Percentiles rank a stretch among this genome's conserved stretches.
phyloP scores from a whole-genome alignment of 2,797 vertebrate species.

The Pseudochirops corinnae region DNA sequence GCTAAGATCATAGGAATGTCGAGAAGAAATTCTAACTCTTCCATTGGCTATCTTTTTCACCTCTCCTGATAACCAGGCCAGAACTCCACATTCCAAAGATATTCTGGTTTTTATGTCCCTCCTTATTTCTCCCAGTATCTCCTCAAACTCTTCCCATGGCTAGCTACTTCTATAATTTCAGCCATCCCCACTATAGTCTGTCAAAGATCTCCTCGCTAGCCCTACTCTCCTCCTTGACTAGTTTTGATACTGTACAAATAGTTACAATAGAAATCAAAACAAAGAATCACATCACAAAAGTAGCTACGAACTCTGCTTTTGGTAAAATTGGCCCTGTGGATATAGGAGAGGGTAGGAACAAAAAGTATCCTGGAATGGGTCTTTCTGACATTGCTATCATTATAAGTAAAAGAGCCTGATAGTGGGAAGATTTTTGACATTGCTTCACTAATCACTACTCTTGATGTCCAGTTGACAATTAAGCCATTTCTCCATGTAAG shows the following conservation, averaged over 20 bases:
- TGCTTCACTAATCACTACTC: not conserved
- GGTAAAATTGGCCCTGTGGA: not conserved
- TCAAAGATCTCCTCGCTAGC: not conserved
- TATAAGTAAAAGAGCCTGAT: not conserved
- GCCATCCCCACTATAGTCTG: not conserved
- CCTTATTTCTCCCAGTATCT: not conserved
- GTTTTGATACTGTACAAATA: not conserved
- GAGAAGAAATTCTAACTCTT: not conserved
- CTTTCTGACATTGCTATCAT: not conserved
- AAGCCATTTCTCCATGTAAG: not conserved
- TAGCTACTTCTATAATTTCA: not conserved
- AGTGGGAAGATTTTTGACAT: not conserved
- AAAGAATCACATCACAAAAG: not conserved
- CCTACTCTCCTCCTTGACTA: not conserved
- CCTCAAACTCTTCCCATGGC: not conserved
- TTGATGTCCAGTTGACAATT: not conserved
- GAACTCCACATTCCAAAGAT: not conserved
- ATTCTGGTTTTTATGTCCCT: not conserved
- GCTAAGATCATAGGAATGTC: slow-evolving; percentile 18
- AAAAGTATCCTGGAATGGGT: not conserved
- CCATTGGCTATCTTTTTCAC: slow-evolving; percentile 12
- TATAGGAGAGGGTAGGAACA: not conserved
- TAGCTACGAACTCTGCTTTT: not conserved
- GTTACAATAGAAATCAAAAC: not conserved
- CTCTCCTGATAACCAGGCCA: slow-evolving; percentile 15